Evolutionary conservation across 2,797 vertebrate genomes (phyloP).

Genomic region (Yasuhikotakia modesta): DNA sequence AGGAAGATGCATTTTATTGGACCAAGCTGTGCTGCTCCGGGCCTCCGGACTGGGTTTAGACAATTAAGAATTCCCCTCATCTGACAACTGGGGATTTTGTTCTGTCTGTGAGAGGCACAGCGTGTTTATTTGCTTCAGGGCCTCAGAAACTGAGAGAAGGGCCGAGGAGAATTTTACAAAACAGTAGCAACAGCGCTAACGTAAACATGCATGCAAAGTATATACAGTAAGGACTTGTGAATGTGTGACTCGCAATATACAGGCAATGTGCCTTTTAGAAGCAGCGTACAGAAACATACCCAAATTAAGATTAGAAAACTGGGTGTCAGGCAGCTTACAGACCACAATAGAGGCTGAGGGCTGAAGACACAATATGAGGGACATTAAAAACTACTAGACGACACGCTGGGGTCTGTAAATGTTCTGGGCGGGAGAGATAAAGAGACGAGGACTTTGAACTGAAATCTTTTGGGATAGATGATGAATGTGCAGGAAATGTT

Average conservation of each 20-base stretch:
- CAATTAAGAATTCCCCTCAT: conserved; percentile 64
- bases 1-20: conserved; percentile 58
- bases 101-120: conserved; percentile 42
- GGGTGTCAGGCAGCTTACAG: conserved; percentile 55
- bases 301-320: conserved; percentile 57
- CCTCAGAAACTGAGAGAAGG: conserved; percentile 36
- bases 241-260: conserved; percentile 14
- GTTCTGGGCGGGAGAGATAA: conserved; percentile 57
- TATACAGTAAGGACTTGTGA: conserved; percentile 57
- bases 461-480: conserved; percentile 51
- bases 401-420: conserved; percentile 62
- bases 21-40: conserved; percentile 57
- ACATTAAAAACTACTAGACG: conserved; percentile 77
- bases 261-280: conserved; percentile 21
- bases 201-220: conserved; percentile 61
- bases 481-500: conserved; percentile 58
- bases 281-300: conserved; percentile 49
- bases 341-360: conserved; percentile 81
- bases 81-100: conserved; percentile 59
- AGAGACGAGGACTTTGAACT: conserved; percentile 58
- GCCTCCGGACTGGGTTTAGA: conserved; percentile 62
- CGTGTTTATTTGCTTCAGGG: conserved; percentile 46
- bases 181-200: conserved; percentile 31
- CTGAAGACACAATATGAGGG: conserved; percentile 77
- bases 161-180: conserved; percentile 50